phyloP scores from a whole-genome alignment of 2,888 invertebrate species.

The Troilus luridus region DNA sequence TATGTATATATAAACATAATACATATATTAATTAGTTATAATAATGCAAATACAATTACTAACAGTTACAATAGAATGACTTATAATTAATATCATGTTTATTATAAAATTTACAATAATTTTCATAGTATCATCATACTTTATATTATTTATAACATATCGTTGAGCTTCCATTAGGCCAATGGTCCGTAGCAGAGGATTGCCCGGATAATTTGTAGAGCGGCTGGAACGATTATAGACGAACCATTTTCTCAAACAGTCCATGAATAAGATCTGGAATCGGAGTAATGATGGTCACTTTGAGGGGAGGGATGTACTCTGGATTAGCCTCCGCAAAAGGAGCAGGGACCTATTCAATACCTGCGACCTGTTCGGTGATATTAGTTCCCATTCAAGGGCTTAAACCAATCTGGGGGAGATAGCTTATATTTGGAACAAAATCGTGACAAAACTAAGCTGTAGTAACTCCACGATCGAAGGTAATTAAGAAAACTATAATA shows the following conservation, averaged over 20 bases:
- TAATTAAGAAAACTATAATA: too few relatives aligned
- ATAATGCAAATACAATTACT: too few relatives aligned
- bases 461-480: too few relatives aligned
- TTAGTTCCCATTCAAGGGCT: neutral
- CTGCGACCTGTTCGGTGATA: neutral
- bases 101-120: too few relatives aligned
- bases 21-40: too few relatives aligned
- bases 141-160: too few relatives aligned
- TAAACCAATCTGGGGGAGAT: neutral
- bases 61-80: too few relatives aligned
- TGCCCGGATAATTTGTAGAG: neutral
- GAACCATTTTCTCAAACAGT: neutral
- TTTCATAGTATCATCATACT: too few relatives aligned
- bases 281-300: neutral
- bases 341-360: neutral
- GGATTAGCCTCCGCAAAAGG: neutral
- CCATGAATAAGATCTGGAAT: neutral
- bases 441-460: neutral
- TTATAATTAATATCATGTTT: too few relatives aligned
- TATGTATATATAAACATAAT: too few relatives aligned
- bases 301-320: neutral
- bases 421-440: neutral
- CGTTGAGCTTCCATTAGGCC: neutral
- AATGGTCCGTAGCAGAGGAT: neutral
- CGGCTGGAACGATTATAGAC: neutral